phyloP scores from a whole-genome alignment of 2,888 invertebrate genomes.

The Aleiodes leptofemur region DNA sequence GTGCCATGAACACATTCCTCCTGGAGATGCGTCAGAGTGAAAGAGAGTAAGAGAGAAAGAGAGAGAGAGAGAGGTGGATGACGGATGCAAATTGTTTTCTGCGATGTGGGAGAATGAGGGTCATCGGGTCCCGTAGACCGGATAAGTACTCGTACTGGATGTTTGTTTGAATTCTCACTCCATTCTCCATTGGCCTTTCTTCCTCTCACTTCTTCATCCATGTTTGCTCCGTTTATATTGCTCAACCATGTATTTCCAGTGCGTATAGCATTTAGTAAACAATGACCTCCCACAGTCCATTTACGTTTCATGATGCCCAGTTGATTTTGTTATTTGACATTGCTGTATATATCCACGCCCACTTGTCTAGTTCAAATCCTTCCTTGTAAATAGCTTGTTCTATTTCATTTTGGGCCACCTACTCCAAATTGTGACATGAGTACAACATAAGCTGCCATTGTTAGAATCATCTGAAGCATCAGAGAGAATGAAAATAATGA shows the following conservation, averaged over 20 bases:
- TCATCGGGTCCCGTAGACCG: constrained; percentile 41
- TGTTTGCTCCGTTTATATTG: constrained; percentile 23
- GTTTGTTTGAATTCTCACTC: constrained; percentile 35
- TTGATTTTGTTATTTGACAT: constrained; percentile 33
- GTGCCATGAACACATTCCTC: constrained; percentile 38
- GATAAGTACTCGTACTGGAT: constrained; percentile 37
- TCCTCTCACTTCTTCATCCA: neutral
- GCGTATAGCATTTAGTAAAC: constrained; percentile 25
- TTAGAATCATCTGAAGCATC: constrained; percentile 51
- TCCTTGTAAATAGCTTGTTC: neutral
- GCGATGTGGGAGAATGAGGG: constrained; percentile 22
- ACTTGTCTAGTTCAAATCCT: constrained; percentile 7
- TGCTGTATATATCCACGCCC: constrained; percentile 22
- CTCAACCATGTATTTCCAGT: constrained; percentile 23
- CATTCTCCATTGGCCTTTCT: neutral
- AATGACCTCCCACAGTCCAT: constrained; percentile 35
- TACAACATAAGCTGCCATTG: constrained; percentile 51
- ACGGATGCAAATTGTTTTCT: constrained; percentile 36
- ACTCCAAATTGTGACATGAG: constrained; percentile 49
- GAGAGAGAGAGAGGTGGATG: constrained; percentile 12
- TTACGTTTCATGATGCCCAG: constrained; percentile 21
- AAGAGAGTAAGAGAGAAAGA: neutral
- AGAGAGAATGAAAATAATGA: neutral
- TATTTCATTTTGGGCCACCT: constrained; percentile 18
- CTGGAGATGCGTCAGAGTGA: constrained; percentile 27